A percentile compares a stretch with the other conserved stretches of the same genome.
Evolutionary conservation across 2,797 vertebrate genomes (phyloP).

Genomic region (Scomberomorus guttatus): DNA sequence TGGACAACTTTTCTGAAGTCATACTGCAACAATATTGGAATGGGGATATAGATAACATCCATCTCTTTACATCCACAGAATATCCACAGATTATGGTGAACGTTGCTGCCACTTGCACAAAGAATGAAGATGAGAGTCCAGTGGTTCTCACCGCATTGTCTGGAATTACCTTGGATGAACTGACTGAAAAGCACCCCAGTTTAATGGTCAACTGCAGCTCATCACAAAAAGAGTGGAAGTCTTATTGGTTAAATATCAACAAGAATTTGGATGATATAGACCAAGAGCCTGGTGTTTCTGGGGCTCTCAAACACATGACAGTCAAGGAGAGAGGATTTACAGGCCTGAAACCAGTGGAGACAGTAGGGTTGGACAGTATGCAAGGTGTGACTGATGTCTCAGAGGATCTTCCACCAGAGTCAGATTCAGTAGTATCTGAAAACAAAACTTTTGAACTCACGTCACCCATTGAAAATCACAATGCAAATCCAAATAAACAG

Average conservation of each 20-base stretch:
- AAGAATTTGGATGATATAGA: conserved; percentile 21
- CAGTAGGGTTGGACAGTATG: neutral
- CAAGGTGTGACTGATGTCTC: neutral
- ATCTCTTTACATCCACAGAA: conserved; percentile 61
- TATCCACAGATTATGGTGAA: conserved; percentile 21
- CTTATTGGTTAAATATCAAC: conserved; percentile 12
- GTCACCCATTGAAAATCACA: neutral
- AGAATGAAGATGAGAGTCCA: conserved; percentile 30
- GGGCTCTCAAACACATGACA: neutral
- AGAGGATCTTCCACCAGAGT: neutral
- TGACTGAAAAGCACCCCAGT: neutral
- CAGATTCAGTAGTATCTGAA: neutral
- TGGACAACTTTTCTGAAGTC: conserved; percentile 24
- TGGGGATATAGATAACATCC: conserved; percentile 30
- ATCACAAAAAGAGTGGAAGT: neutral
- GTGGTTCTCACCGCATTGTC: neutral
- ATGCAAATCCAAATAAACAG: neutral
- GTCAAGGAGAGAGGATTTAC: neutral
- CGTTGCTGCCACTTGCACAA: conserved; percentile 11
- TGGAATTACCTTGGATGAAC: neutral
- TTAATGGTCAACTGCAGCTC: neutral
- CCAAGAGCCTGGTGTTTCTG: conserved; percentile 1
- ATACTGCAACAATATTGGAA: conserved; percentile 46
- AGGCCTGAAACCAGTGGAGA: neutral
- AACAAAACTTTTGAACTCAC: neutral